phyloP scores from a whole-genome alignment of 2,113 vertebrate species.

The Lethenteron camtschaticum region DNA sequence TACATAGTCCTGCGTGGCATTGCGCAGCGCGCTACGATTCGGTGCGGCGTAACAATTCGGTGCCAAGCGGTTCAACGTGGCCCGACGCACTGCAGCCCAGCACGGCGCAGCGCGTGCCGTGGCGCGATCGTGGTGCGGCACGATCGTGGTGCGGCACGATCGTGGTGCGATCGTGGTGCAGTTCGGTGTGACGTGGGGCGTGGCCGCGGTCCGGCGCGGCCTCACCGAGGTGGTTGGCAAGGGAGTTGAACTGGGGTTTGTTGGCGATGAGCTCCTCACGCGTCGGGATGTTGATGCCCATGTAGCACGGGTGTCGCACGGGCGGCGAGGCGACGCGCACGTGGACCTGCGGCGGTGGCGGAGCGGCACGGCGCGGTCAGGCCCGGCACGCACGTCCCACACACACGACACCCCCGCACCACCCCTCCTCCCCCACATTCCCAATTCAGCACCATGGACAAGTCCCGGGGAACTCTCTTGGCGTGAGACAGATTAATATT shows the following conservation, averaged over 20 bases:
- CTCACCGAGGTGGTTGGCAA: slow-evolving; percentile 73
- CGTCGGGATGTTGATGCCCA: slow-evolving; percentile 98
- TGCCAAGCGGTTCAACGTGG: neutral
- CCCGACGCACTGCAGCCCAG: neutral
- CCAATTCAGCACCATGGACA: too few species aligned
- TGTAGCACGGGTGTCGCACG: slow-evolving; percentile 77
- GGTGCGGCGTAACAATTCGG: neutral
- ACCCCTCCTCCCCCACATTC: too few species aligned
- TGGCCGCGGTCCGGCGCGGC: neutral
- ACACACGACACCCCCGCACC: too few species aligned
- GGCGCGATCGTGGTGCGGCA: neutral
- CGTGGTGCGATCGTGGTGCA: neutral
- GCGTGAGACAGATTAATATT: too few species aligned
- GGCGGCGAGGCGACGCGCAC: slow-evolving; percentile 89
- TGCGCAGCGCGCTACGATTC: neutral
- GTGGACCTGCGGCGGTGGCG: slow-evolving; percentile 40
- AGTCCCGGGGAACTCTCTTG: too few species aligned
- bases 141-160: neutral
- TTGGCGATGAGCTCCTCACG: slow-evolving; percentile 98
- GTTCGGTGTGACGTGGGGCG: neutral
- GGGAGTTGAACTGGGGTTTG: slow-evolving; percentile 63
- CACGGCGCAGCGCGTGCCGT: neutral
- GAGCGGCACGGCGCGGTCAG: too few species aligned
- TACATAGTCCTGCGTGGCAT: too few species aligned
- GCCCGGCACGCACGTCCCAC: too few species aligned